Evolutionary conservation across 2,113 vertebrate genomes (phyloP), one percentile per base, ranked within the genome.

Genomic region (Zingel zingel): DNA sequence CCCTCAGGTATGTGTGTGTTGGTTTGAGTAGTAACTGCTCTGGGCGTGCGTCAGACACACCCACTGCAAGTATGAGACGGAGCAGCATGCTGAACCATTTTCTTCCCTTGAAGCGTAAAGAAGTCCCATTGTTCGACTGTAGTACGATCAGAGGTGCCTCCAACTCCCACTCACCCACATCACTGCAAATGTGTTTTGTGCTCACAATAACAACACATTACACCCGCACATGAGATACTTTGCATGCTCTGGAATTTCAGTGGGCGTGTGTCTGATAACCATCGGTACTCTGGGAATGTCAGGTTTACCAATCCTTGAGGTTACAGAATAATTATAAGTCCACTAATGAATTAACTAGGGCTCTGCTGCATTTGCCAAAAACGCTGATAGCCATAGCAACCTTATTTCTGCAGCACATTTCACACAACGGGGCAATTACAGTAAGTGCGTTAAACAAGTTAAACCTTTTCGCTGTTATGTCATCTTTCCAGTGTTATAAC

Each of bases 21-120:
- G 87, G 74, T 66, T 54, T 48, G 4, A 13, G 18, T 36, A 90
- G 90, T 88, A 82, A 51, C 84, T 71, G 68, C 16, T 63, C 2
- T 77, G 87, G 90, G 92, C 81, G 94, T 92, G 91, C 14, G 23
- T 33, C 71, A 2, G 86, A 85, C 92, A 92, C 94, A 91, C 94
- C 93, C 80, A 81, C 85, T 1, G 50, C 71, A 94, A 86, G 92
- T 92, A 93, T 89, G 92, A 92, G 75, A 73, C 76, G 9, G 56
- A 78, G 80, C 83, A 81, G 59, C 85, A 70, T 65, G 79, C 76
- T 83, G 63, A 47, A 27, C 75, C 1, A 2, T 51, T 54, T 50
- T 70, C 56, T 48, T 33, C 16, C 15, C 45, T 10, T 3, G 27
- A 82, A 18, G 67, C 13, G 30, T 48, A n/a, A 66, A 85, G 21